Evolutionary conservation across 2,113 vertebrate genomes (phyloP).

Genomic region (Dendrocopos noguchii): DNA sequence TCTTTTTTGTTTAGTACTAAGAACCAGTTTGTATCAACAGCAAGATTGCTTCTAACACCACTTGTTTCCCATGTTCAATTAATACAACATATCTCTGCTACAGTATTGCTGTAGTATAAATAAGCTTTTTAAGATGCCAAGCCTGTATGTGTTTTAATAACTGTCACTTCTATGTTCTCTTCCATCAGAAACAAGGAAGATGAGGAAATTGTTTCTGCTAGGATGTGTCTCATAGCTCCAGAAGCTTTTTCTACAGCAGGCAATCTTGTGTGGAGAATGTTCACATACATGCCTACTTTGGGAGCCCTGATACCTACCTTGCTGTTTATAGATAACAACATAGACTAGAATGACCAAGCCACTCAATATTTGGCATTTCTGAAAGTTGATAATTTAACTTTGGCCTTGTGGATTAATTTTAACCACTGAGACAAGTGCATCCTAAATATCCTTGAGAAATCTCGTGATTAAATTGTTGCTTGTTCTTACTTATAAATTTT

Average conservation of each 20-base stretch:
- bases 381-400: background rate
- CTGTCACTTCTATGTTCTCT: background rate
- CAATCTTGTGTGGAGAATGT: background rate
- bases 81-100: background rate
- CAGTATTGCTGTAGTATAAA: background rate
- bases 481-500: background rate
- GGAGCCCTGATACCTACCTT: rapidly evolving
- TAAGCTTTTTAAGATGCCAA: background rate
- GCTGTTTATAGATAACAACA: background rate
- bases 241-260: background rate
- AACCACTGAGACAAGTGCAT: background rate
- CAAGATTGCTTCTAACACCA: background rate
- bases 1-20: background rate
- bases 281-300: rapidly evolving
- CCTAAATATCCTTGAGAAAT: background rate
- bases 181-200: background rate
- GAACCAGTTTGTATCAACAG: background rate
- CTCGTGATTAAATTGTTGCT: background rate
- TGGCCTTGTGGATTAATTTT: background rate
- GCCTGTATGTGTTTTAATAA: background rate
- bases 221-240: background rate
- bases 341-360: background rate
- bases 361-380: background rate
- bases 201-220: background rate
- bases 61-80: background rate